Base-by-base conservation (phyloP, 2,888 invertebrate species). In the Portevinia maculata region DNA sequence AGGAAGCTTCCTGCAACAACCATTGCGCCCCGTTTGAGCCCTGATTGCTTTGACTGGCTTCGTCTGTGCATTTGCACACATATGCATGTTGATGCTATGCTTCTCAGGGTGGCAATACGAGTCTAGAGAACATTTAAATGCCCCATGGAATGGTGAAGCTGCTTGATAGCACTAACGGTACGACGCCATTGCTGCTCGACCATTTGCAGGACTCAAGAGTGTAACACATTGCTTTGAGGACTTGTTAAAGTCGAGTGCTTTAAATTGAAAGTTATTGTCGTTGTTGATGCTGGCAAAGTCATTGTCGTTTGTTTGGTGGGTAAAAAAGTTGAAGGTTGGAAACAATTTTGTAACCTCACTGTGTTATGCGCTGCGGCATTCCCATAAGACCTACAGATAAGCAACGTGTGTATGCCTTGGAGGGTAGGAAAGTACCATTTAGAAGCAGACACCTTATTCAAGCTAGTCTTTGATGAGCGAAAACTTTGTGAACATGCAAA, bases 221-320 rank as follows among this genome's bases (percentile, higher is more conserved):
- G 57, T 37, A 64, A 46, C 64, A 64, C 48, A 64, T 62, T 53
- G 62, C 50, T 60, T 53, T 46, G 50, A 65, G 57, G 32, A 57
- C 59, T 59, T 67, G 57, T 57, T 75, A 57, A 67, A 75, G 59
- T 44, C 34, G 59, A 67, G 52, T 67, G 44, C 64, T 46, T 65
- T 50, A 57, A 55, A 74, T 39, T 44, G 55, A 64, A 64, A 32
- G 41, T 21, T 21, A 48, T 41, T n/a, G 55, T 55, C 55, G 44
- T 60, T 9, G 50, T 50, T 52, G 37, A 19, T 44, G 21, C 15
- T 21, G 32, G 53, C 48, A 28, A 11, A 53, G 44, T 17, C 37
- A 48, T 67, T 64, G 50, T 73, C 37, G 44, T 46, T 55, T 57
- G 48, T 37, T 64, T 37, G 15, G 65, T 34, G 52, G 30, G 7